Evolutionary conservation across 2,113 vertebrate species (phyloP).

Genomic region (Sebastes schlegelii): DNA sequence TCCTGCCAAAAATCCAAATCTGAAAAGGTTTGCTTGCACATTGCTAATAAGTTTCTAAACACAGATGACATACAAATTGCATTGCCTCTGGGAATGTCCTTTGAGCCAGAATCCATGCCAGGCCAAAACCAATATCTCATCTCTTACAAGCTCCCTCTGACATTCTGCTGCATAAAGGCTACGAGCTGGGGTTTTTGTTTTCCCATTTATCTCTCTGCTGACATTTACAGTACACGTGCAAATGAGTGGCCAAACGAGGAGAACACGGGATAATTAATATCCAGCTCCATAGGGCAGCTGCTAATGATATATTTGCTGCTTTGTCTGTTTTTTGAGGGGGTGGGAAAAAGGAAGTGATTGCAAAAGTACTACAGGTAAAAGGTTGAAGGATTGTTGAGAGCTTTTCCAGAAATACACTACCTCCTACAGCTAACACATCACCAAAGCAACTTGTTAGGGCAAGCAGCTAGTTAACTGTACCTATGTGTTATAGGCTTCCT

Average conservation of each 20-base stretch:
- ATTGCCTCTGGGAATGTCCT: conserved; percentile 62
- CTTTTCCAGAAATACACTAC: conserved; percentile 5
- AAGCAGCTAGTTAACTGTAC: neutral
- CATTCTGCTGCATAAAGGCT: conserved; percentile 76
- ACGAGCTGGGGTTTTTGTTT: conserved; percentile 75
- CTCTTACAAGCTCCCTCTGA: conserved; percentile 76
- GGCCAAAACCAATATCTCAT: conserved; percentile 79
- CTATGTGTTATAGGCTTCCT: neutral
- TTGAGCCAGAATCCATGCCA: conserved; percentile 56
- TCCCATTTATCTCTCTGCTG: conserved; percentile 77
- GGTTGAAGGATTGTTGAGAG: conserved; percentile 36
- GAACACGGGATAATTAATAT: conserved; percentile 79
- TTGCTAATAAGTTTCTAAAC: conserved; percentile 61
- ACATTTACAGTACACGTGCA: conserved; percentile 83
- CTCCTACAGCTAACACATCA: neutral
- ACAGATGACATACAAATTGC: conserved; percentile 62
- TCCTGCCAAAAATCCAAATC: conserved; percentile 33
- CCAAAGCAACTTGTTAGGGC: conserved; percentile 11
- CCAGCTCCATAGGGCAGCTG: conserved; percentile 68
- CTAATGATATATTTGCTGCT: conserved; percentile 74
- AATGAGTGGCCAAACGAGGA: conserved; percentile 80
- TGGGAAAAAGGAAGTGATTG: conserved; percentile 29
- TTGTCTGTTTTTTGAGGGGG: conserved; percentile 67
- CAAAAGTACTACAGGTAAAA: conserved; percentile 57
- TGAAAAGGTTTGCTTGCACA: conserved; percentile 47